Evolutionary conservation across 1,140 invertebrate species (phyloP).

Genomic region (Aphelenchoides avenae): DNA sequence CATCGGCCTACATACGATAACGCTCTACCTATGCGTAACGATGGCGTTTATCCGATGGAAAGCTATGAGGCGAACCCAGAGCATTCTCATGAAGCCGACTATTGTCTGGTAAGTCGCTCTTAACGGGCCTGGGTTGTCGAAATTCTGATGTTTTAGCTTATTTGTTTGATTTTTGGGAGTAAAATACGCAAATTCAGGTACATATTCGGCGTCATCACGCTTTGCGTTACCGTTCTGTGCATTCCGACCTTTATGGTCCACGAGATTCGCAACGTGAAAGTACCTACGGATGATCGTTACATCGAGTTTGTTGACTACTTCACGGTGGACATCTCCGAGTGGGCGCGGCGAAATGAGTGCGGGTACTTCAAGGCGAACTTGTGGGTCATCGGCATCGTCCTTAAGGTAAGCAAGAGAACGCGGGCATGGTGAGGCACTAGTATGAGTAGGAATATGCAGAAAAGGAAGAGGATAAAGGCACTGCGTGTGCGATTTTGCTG

Average conservation of each 20-base stretch:
- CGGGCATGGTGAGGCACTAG: too few species aligned
- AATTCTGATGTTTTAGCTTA: neutral
- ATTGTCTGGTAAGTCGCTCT: conserved; percentile 27
- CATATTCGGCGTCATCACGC: conserved; percentile 37
- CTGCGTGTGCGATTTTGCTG: too few species aligned
- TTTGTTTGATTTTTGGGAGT: neutral
- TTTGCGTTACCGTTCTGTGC: conserved; percentile 31
- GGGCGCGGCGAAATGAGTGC: conserved; percentile 40
- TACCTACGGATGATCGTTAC: neutral
- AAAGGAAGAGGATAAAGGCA: too few species aligned
- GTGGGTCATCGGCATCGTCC: conserved; percentile 49
- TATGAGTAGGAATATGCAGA: too few species aligned
- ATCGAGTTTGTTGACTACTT: conserved; percentile 22
- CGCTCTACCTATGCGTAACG: conserved; percentile 39
- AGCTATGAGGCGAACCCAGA: conserved; percentile 47
- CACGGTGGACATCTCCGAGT: conserved; percentile 50
- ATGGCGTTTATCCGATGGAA: conserved; percentile 52
- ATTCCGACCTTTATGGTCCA: conserved; percentile 48
- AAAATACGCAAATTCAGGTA: conserved; percentile 24
- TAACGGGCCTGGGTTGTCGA: conserved; percentile 6
- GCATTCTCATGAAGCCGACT: conserved; percentile 42
- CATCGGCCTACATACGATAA: conserved; percentile 49
- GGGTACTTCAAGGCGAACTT: conserved; percentile 42
- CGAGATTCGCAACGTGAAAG: conserved; percentile 35
- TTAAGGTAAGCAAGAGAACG: conserved; percentile 47